Conservation (phyloP, 2,888 invertebrate species). For the Caenorhabditis wallacei region DNA sequence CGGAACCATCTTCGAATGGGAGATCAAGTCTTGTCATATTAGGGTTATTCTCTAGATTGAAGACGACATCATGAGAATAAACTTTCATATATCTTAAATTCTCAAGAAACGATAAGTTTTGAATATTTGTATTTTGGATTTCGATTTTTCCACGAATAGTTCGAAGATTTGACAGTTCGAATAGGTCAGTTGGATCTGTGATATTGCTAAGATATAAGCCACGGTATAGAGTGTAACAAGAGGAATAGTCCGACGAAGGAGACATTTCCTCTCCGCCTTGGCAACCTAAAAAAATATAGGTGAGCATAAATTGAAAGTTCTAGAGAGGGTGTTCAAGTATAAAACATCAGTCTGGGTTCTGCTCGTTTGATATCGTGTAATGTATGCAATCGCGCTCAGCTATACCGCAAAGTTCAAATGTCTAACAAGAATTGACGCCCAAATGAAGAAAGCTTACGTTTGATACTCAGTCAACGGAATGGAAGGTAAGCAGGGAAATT, state of each 20-base stretch:
- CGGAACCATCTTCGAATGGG: background rate
- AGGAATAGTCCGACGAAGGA: background rate
- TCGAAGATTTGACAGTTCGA: background rate
- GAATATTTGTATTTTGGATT: conserved; percentile 10
- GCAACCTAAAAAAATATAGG: too few species aligned
- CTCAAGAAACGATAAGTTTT: background rate
- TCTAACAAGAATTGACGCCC: too few species aligned
- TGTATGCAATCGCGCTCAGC: too few species aligned
- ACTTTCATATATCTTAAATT: background rate
- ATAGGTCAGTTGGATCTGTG: background rate
- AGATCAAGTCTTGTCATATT: background rate
- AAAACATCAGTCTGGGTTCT: too few species aligned
- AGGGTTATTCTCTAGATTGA: conserved; percentile 10
- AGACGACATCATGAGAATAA: background rate
- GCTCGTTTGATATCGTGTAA: too few species aligned
- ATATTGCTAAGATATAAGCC: background rate
- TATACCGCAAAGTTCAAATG: too few species aligned
- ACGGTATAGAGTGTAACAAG: background rate
- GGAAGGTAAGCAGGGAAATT: too few species aligned
- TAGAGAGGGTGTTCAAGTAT: too few species aligned
- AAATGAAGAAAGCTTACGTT: too few species aligned
- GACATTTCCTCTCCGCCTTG: background rate
- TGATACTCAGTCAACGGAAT: too few species aligned
- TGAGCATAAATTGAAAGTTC: too few species aligned
- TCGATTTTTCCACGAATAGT: background rate